Percentiles rank a stretch among this genome's conserved stretches.
Evolutionary conservation across 2,888 invertebrate genomes (phyloP).

Genomic region (Isoperla grammatica): DNA sequence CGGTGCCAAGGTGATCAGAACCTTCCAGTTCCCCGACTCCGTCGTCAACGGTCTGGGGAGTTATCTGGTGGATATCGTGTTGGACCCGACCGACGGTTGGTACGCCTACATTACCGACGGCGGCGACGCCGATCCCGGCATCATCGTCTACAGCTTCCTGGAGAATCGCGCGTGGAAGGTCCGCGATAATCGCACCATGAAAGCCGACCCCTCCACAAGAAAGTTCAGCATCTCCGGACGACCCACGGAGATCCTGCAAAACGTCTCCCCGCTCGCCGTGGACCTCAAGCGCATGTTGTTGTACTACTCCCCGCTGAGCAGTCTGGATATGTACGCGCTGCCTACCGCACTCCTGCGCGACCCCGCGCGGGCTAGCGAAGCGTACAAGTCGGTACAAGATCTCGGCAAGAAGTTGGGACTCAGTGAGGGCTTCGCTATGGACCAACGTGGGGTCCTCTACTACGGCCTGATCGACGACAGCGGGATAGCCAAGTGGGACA

Average conservation of each 20-base stretch:
- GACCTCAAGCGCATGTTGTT: conserved; percentile 38
- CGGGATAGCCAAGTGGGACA: conserved; percentile 66
- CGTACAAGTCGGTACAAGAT: conserved; percentile 35
- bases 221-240: conserved; percentile 53
- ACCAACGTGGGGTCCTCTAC: conserved; percentile 60
- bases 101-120: conserved; percentile 31
- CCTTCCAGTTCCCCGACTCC: conserved; percentile 56
- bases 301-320: conserved; percentile 64
- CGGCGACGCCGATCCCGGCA: conserved; percentile 55
- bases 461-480: conserved; percentile 63
- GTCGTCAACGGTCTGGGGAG: conserved; percentile 54
- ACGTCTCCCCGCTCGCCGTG: conserved; percentile 24
- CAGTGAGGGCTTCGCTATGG: conserved; percentile 71
- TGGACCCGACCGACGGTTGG: conserved; percentile 61
- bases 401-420: conserved; percentile 60
- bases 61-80: conserved; percentile 65
- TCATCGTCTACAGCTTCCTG: conserved; percentile 62
- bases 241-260: neutral
- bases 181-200: conserved; percentile 59
- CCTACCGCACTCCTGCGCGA: conserved; percentile 53
- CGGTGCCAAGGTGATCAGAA: conserved; percentile 46
- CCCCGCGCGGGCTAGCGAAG: conserved; percentile 31
- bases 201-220: conserved; percentile 52
- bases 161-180: conserved; percentile 66
- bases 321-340: conserved; percentile 60